Percentiles rank a stretch among this genome's conserved stretches.
phyloP scores from a whole-genome alignment of 1,140 invertebrate genomes.

The Helicoverpa zea region DNA sequence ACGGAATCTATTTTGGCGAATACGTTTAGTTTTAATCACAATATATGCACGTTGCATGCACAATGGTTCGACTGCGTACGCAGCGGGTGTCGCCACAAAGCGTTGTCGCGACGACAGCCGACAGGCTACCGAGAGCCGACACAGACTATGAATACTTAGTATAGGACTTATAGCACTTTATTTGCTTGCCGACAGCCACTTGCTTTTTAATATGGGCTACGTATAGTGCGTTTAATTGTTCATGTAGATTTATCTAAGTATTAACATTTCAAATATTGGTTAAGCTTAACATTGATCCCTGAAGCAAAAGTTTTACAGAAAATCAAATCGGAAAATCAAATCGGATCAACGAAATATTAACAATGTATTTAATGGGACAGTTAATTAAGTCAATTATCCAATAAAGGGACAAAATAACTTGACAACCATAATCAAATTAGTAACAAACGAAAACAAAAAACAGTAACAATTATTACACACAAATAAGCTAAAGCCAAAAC shows the following conservation, averaged over 20 bases:
- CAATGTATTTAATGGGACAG: no score
- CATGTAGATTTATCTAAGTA: not conserved
- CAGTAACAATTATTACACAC: not conserved
- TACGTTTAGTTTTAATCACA: slow-evolving; percentile 40
- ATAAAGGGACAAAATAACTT: no score
- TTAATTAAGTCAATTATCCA: no score
- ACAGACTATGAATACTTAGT: slow-evolving; percentile 42
- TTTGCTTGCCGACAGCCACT: slow-evolving; percentile 14
- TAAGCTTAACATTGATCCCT: no score
- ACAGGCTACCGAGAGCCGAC: slow-evolving; percentile 47
- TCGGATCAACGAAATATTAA: no score
- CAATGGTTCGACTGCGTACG: slow-evolving; percentile 36
- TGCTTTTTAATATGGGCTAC: slow-evolving; percentile 10
- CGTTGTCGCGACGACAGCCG: slow-evolving; percentile 46
- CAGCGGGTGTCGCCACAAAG: slow-evolving; percentile 51
- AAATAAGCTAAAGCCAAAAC: not conserved
- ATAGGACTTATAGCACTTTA: slow-evolving; percentile 29
- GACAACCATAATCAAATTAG: not conserved
- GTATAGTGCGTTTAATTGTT: slow-evolving; percentile 18
- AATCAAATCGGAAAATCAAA: no score
- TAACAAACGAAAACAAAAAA: not conserved
- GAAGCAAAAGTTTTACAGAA: no score
- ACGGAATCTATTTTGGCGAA: slow-evolving; percentile 22
- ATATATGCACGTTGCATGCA: slow-evolving; percentile 39
- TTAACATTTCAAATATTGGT: no score